Conservation (phyloP, 2,113 vertebrate genomes). For the Xenopus laevis region DNA sequence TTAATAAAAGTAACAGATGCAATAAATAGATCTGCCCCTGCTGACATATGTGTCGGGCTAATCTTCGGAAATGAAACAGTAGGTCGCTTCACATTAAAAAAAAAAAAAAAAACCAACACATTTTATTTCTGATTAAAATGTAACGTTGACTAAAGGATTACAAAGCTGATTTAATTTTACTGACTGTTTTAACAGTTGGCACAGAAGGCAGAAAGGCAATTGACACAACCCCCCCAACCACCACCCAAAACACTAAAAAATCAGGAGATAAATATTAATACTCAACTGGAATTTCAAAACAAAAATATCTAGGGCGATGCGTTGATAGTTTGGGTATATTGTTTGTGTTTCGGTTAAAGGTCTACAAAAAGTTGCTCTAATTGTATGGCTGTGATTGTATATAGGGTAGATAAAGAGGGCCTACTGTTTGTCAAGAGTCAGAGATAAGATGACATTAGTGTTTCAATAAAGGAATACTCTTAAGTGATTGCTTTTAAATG, state of each 20-base stretch:
- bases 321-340: too few relatives aligned
- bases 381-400: too few relatives aligned
- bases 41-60: constrained; percentile 70
- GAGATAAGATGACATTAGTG: constrained; percentile 40
- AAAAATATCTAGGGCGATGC: constrained; percentile 1
- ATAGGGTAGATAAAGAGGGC: constrained; percentile 33
- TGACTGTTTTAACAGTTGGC: constrained; percentile 82
- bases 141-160: constrained; percentile 79
- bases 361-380: neutral
- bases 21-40: constrained; percentile 66
- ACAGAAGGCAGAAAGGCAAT: constrained; percentile 73
- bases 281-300: constrained; percentile 37
- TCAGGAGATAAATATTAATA: constrained; percentile 25
- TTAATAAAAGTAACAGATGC: constrained; percentile 63
- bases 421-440: constrained; percentile 5
- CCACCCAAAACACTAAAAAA: neutral
- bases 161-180: constrained; percentile 78
- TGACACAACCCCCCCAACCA: constrained; percentile 53
- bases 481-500: constrained; percentile 51
- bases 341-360: too few relatives aligned
- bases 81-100: constrained; percentile 58
- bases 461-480: constrained; percentile 26
- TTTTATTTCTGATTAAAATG: constrained; percentile 79
- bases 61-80: constrained; percentile 69
- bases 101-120: constrained; percentile 52